Percentiles rank a stretch among this genome's conserved stretches.
Conservation (phyloP, 2,113 vertebrate species). For the Coreoperca whiteheadi region DNA sequence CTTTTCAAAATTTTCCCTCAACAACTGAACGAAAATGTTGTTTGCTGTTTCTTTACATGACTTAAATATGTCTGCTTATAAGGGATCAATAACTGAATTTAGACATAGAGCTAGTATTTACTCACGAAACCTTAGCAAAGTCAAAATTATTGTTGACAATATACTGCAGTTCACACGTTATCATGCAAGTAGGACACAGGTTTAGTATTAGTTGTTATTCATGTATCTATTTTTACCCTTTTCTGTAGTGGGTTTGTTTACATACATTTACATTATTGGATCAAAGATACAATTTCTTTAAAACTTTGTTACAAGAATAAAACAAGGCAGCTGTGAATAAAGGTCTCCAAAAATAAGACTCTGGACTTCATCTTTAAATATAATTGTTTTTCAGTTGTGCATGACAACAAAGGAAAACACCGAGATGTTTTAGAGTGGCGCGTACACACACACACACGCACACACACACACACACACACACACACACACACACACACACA, state of each 20-base stretch:
- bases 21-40: background rate
- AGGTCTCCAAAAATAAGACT: conserved; percentile 13
- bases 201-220: background rate
- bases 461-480: conserved; percentile 25
- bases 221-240: background rate
- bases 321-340: conserved; percentile 5
- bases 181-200: background rate
- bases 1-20: background rate
- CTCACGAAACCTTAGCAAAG: too few species aligned
- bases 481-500: conserved; percentile 42
- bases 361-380: conserved; percentile 25
- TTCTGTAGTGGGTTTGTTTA: background rate
- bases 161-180: background rate
- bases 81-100: background rate
- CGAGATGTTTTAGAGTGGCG: conserved; percentile 33
- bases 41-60: background rate
- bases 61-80: background rate
- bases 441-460: too few species aligned
- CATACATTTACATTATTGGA: background rate
- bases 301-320: background rate
- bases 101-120: background rate
- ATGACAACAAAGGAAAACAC: conserved; percentile 69
- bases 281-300: background rate
- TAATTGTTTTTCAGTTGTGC: conserved; percentile 25
- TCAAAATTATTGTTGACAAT: background rate